These are phyloP conservation scores for Rhopalosiphum nymphaeae DNA, from an alignment of 2,888 invertebrate species.

Conservation along the genomic window DNA sequence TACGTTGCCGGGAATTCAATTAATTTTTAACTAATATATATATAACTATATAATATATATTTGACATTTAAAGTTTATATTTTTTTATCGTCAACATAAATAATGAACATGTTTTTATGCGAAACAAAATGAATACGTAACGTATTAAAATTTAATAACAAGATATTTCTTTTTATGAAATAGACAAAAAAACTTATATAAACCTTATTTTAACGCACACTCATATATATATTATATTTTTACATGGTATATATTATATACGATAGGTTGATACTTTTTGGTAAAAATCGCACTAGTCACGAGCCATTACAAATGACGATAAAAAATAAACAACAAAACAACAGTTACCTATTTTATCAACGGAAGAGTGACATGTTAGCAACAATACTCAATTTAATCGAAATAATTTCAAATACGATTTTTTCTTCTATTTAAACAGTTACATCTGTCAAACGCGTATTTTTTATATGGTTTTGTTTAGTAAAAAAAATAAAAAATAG, in stretches of 20 bases:
- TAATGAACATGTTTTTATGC: constrained; percentile 18
- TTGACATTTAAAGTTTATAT: constrained; percentile 8
- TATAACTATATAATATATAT: background rate
- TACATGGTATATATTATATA: background rate
- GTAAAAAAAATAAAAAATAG: background rate
- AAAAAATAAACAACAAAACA: constrained; percentile 35
- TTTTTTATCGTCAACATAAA: background rate
- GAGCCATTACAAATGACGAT: background rate
- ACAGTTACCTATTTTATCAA: constrained; percentile 38
- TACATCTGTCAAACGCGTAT: background rate
- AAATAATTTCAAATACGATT: constrained; percentile 20
- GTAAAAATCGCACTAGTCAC: constrained; percentile 11
- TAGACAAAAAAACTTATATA: background rate
- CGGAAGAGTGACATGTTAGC: constrained; percentile 30
- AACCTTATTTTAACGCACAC: background rate
- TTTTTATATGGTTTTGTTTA: background rate
- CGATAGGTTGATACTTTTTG: background rate
- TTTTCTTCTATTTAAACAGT: constrained; percentile 33
- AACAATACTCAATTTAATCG: constrained; percentile 34
- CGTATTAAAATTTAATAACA: background rate
- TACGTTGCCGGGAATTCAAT: background rate
- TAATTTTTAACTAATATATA: background rate
- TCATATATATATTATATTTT: background rate
- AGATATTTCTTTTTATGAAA: background rate
- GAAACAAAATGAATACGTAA: background rate